Evolutionary conservation across 2,888 invertebrate genomes (phyloP), one percentile per base, ranked within the genome.

Genomic region (Chaetogeoica ovagalla): DNA sequence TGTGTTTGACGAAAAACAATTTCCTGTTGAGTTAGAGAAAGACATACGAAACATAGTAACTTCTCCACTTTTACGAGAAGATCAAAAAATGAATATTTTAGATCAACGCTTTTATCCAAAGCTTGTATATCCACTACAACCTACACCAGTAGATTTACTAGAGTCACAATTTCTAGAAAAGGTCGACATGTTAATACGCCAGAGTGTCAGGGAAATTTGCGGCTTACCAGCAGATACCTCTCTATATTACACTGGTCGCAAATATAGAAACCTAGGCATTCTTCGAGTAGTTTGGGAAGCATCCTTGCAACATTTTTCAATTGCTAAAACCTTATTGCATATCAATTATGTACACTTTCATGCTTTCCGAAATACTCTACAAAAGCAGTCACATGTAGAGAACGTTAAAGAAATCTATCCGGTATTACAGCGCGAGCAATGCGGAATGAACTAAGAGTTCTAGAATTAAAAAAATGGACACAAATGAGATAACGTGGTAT

Each of bases 201-300:
- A 72, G 60, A 48, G 60, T 43, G 23, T 60, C 6, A 60, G 60
- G 7, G 71, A 71, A 57, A 71, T 71, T 37, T 71, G 71, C 19
- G 55, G 37, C 6, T 2, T 68, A 30, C 68, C 68, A 52, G 21
- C 52, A 17, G 52, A 68, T 68, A 68, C 68, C 7, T 23, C 68
- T 0, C 52, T 68, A 68, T 60, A 23, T 5, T 72, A 59, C 23
- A 39, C 19, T 4, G 72, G 62, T 15, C 59, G 62, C 15, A 72
- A 72, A 60, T 6, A 17, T 9, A 60, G 60, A 15, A 60, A 43
- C 0, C 43, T 72, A 8, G 60, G 71, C 60, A 60, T 72, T 43
- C 9, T 72, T 7, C 30, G 62, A 62, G 17, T 7, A 1, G 15
- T 43, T 13, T 72, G 48, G 72, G 72, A 72, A 60, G 72, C 60